Conservation (phyloP, 2,888 invertebrate genomes). For the Ctenicera cuprea region DNA sequence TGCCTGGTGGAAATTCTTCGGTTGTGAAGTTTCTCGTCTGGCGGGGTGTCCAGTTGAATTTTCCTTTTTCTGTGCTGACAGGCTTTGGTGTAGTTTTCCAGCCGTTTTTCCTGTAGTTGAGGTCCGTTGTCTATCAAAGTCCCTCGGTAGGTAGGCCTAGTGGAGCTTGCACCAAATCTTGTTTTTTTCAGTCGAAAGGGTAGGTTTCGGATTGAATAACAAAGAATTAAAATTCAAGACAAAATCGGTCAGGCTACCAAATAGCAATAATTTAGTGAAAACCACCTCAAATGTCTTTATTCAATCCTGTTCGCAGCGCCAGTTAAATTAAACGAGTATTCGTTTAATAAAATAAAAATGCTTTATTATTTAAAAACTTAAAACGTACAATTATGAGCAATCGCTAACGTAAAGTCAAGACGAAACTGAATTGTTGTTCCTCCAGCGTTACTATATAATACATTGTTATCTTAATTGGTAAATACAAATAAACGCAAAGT, state of each 20-base stretch:
- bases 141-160: slow-evolving; percentile 3
- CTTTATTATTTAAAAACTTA: no score
- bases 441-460: no score
- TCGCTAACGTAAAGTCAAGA: no score
- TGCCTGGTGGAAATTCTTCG: slow-evolving; percentile 1
- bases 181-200: not conserved
- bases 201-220: not conserved
- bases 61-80: not conserved
- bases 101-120: not conserved
- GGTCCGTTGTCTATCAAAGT: slow-evolving; percentile 4
- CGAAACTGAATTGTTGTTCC: no score
- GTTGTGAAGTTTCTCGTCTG: not conserved
- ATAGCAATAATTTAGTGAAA: not conserved
- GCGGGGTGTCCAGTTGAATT: not conserved
- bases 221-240: not conserved
- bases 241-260: not conserved
- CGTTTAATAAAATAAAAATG: no score
- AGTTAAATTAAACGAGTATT: no score
- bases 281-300: not conserved
- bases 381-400: no score
- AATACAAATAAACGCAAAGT: no score
- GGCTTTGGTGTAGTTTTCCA: not conserved
- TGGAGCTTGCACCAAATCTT: not conserved
- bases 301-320: slow-evolving; percentile 18
- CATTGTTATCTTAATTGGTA: no score